A percentile compares a stretch with the other conserved stretches of the same genome.
These are phyloP conservation scores for Lordiphosa stackelbergi DNA, from an alignment of 1,140 invertebrate genomes.

Conservation along the genomic window DNA sequence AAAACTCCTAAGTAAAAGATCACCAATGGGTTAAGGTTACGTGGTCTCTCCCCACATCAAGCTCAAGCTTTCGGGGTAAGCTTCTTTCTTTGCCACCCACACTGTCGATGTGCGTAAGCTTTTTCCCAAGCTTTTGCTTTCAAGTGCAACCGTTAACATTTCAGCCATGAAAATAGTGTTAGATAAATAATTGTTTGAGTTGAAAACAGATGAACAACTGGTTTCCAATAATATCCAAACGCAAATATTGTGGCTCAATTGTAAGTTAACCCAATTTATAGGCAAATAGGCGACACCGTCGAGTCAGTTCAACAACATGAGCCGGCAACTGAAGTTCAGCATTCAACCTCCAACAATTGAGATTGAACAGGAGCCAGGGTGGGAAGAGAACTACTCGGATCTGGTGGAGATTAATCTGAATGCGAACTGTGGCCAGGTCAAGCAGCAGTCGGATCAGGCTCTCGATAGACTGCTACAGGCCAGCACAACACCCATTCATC, in stretches of 20 bases:
- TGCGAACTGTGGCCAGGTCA: constrained; percentile 24
- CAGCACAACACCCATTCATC: constrained; percentile 31
- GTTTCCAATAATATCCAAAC: constrained; percentile 30
- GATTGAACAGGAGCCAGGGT: neutral
- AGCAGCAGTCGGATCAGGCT: constrained; percentile 50
- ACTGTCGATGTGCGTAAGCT: constrained; percentile 25
- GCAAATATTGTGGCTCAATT: constrained; percentile 20
- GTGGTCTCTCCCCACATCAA: no score
- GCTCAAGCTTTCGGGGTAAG: constrained; percentile 11
- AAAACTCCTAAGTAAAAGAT: no score
- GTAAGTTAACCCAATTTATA: constrained; percentile 63
- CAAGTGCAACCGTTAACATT: constrained; percentile 58
- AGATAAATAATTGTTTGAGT: constrained; percentile 42
- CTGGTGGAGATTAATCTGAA: constrained; percentile 62
- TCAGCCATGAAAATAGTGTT: constrained; percentile 67
- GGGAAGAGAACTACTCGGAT: constrained; percentile 34
- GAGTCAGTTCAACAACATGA: constrained; percentile 47
- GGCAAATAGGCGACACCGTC: constrained; percentile 46
- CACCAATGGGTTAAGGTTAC: constrained; percentile 17
- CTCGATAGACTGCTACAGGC: constrained; percentile 43
- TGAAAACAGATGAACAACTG: constrained; percentile 57
- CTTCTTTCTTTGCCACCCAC: constrained; percentile 22
- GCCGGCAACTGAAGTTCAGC: constrained; percentile 57
- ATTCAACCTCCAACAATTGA: constrained; percentile 27
- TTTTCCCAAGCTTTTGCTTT: constrained; percentile 28